Evolutionary conservation across 2,797 vertebrate genomes (phyloP), one percentile per base, ranked within the genome.

Genomic region (Molossus alvarezi): DNA sequence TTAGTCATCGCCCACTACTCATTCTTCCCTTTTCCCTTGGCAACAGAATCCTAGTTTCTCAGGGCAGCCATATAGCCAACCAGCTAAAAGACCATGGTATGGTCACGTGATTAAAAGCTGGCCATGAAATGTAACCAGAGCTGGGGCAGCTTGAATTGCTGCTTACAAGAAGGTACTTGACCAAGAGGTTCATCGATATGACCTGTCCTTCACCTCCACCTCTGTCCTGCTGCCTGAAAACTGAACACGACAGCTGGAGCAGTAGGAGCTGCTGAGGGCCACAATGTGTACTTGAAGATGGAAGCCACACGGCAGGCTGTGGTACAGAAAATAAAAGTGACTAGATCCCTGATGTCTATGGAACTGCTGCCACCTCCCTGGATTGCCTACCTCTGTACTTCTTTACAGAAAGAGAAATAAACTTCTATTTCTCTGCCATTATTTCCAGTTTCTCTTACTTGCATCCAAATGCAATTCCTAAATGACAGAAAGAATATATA

Each of bases 391-490:
- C 13, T 79, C 48, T 72, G 53, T 2, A n/a, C 37, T 48, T 82
- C 71, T 29, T 88, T 73, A 55, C 33, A 12, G 29, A 83, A 83
- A 41, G 55, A 88, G 65, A 62, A 51, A 86, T 79, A 62, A 72
- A 48, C 27, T 82, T 91, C 64, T 41, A 13, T 29, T 41, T 85
- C 75, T 53, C 57, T 73, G 37, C 13, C 29, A 29, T 83, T 57
- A 73, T 48, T 92, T 82, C 37, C 25, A 79, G 33, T 76, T 85
- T 93, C 25, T 17, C 0, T 51, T 85, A 67, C 17, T 76, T 87
- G 27, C 3, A 72, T 88, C 37, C 65, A 92, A 92, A 77, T 67
- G 57, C 25, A 92, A 88, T 72, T 75, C 21, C 55, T 88, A 71
- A 73, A 83, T 64, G 13, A 91, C 1, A 80, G 15, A 80, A 83